Evolutionary conservation across 2,888 invertebrate species (phyloP), one percentile per base, ranked within the genome.

Genomic region (Vanessa cardui): DNA sequence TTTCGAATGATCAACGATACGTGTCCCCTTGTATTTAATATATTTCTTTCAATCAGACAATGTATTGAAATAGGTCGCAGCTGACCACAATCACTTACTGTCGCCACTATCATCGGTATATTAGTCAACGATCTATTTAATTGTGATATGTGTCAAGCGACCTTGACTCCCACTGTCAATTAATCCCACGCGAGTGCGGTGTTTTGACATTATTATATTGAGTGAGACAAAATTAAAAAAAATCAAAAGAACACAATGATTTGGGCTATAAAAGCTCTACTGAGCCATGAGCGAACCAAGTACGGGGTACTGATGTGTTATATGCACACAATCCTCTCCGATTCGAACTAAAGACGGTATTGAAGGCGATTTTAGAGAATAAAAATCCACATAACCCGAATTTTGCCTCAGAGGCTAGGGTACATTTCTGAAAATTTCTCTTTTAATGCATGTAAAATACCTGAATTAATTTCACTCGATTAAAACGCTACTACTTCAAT

Each of bases 81-180:
- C 87, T 88, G 88, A 79, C 73, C 58, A 70, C 74, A 54, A 85
- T 88, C 84, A 81, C 77, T 87, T 78, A 77, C 68, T 54, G 64
- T 68, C 68, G 18, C 18, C 20, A 33, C 60, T 66, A 63, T 62
- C 58, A 66, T 64, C 49, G 46, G 33, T 44, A 58, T 62, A 65
- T 69, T 62, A 58, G 63, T 46, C 56, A 58, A 9, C 16, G 16
- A 26, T 47, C 9, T 63, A 56, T 33, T 39, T 47, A 47, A n/a
- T 47, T 47, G 47, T 47, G 2, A 47, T 8, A 47, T 7, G 16
- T 16, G 16, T 47, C 47, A 47, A 47, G 47, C 8, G n/a, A n/a
- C 47, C 47, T 47, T 47, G 47, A 47, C 18, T 47, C 16, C 47
- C 47, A 47, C 16, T 47, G 47, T 47, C 47, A 6, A 47, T 7